Percentiles rank a stretch among this genome's conserved stretches.
Conservation (phyloP, 2,113 vertebrate genomes). For the Seriola dumerili region DNA sequence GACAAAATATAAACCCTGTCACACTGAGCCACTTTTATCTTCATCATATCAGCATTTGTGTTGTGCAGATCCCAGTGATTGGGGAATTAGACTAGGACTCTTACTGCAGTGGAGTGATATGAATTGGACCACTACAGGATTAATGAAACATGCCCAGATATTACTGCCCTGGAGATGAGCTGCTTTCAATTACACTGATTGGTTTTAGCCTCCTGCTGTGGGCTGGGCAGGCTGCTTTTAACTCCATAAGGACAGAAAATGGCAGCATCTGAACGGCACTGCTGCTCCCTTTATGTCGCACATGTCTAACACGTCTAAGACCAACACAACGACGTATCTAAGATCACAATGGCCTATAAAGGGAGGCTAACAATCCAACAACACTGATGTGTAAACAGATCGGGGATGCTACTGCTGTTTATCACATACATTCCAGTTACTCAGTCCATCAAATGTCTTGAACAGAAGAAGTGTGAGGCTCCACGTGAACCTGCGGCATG, state of each 20-base stretch:
- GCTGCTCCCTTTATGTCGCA: slow-evolving; percentile 50
- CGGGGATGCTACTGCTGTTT: slow-evolving; percentile 70
- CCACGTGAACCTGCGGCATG: slow-evolving; percentile 66
- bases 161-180: slow-evolving; percentile 73
- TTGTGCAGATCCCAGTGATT: slow-evolving; percentile 54
- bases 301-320: slow-evolving; percentile 47
- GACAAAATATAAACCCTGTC: slow-evolving; percentile 27
- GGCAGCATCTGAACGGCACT: slow-evolving; percentile 43
- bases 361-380: slow-evolving; percentile 56
- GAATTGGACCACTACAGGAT: slow-evolving; percentile 74
- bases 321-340: slow-evolving; percentile 64
- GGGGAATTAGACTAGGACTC: slow-evolving; percentile 51
- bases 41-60: slow-evolving; percentile 44
- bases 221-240: slow-evolving; percentile 43
- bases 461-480: slow-evolving; percentile 65
- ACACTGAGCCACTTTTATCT: slow-evolving; percentile 50
- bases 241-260: slow-evolving; percentile 52
- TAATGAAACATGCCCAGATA: slow-evolving; percentile 78
- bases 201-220: slow-evolving; percentile 66
- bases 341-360: slow-evolving; percentile 47
- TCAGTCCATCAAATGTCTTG: slow-evolving; percentile 72
- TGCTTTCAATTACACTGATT: slow-evolving; percentile 79
- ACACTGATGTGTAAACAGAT: slow-evolving; percentile 71
- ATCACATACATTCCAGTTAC: slow-evolving; percentile 79
- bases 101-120: slow-evolving; percentile 55